Percentiles rank a stretch among this genome's conserved stretches.
Evolutionary conservation across 2,113 vertebrate genomes (phyloP).

Genomic region (Sinocyclocheilus rhinocerous): DNA sequence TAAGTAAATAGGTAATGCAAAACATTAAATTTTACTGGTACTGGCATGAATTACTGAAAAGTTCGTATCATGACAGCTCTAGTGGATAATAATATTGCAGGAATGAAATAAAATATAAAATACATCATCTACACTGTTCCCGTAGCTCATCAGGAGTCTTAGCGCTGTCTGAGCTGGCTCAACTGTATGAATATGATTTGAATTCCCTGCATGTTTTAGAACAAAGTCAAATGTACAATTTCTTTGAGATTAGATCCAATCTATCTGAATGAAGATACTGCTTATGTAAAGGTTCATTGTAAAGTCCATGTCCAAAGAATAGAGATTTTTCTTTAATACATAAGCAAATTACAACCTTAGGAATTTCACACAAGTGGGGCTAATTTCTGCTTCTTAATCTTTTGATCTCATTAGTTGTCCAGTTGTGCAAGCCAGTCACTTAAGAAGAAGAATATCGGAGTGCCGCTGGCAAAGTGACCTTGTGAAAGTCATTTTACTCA

Average conservation of each 20-base stretch:
- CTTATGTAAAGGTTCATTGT: not conserved
- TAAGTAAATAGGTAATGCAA: not conserved
- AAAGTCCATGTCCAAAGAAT: slow-evolving; percentile 4
- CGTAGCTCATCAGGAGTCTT: not conserved
- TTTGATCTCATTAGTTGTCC: slow-evolving; percentile 47
- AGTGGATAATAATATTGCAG: not conserved
- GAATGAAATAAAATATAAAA: not conserved
- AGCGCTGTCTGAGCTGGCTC: not conserved
- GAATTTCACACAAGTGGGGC: slow-evolving; percentile 35
- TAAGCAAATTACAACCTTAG: slow-evolving; percentile 28
- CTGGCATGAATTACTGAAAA: not conserved
- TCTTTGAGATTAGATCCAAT: slow-evolving; percentile 16
- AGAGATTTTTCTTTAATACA: not conserved
- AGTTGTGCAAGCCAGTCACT: slow-evolving; percentile 19
- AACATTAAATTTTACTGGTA: not conserved
- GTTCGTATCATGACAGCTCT: not conserved
- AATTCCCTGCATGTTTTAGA: slow-evolving; percentile 1
- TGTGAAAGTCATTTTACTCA: slow-evolving; percentile 33
- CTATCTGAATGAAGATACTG: not conserved
- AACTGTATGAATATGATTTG: slow-evolving; percentile 33
- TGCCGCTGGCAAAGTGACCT: slow-evolving; percentile 44
- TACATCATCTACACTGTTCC: not conserved
- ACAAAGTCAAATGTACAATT: slow-evolving; percentile 17
- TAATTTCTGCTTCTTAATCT: slow-evolving; percentile 43
- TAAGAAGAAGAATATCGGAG: slow-evolving; percentile 31